Evolutionary conservation across 2,797 vertebrate genomes (phyloP).

Genomic region (Heliangelus exortis): DNA sequence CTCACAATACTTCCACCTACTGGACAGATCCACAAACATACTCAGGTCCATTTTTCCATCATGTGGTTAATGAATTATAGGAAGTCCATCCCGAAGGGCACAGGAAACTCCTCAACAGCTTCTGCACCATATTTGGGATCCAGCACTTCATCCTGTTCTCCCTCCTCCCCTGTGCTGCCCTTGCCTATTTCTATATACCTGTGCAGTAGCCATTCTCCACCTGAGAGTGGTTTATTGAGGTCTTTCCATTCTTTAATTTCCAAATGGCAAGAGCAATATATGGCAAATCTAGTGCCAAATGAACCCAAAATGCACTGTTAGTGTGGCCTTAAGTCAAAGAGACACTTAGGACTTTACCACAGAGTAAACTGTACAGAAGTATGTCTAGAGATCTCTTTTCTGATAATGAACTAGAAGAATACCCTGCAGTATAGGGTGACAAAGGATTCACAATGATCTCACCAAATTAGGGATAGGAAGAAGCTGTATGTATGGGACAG

Average conservation of each 20-base stretch:
- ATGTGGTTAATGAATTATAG: not conserved
- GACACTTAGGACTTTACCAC: not conserved
- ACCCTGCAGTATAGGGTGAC: not conserved
- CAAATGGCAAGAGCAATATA: not conserved
- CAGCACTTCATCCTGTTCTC: not conserved
- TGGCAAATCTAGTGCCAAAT: not conserved
- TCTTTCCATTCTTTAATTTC: not conserved
- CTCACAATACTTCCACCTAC: not conserved
- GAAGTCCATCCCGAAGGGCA: not conserved
- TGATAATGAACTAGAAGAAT: accelerated
- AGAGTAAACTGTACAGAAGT: not conserved
- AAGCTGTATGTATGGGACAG: not conserved
- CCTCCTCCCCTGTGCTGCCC: not conserved
- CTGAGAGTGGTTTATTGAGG: not conserved
- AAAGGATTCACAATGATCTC: not conserved
- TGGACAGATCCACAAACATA: not conserved
- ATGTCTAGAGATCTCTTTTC: not conserved
- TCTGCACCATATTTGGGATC: not conserved
- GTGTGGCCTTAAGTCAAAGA: not conserved
- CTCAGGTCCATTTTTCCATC: not conserved
- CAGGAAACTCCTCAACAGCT: not conserved
- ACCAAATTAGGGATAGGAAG: not conserved
- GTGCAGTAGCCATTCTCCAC: not conserved
- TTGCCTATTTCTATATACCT: not conserved
- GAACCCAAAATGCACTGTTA: accelerated